Percentiles rank a stretch among this genome's conserved stretches.
Conservation (phyloP, 2,797 vertebrate genomes). For the Cuculus canorus region DNA sequence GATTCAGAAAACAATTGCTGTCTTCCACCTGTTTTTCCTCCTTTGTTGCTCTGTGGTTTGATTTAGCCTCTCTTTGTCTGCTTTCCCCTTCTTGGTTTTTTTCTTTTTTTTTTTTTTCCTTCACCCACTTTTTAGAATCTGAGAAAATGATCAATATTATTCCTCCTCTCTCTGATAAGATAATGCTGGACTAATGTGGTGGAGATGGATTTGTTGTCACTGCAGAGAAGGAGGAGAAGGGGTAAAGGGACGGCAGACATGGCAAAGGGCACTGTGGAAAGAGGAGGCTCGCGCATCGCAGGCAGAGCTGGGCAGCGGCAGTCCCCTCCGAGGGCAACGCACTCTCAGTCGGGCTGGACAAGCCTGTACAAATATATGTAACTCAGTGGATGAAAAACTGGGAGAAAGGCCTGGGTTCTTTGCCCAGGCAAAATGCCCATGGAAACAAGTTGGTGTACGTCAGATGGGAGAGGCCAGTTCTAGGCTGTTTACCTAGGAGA, state of each 20-base stretch:
- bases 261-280: not conserved
- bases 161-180: not conserved
- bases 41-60: constrained; percentile 56
- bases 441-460: not conserved
- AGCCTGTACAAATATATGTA: not conserved
- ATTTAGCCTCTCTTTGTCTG: constrained; percentile 48
- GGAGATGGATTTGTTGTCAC: not conserved
- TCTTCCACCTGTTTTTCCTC: constrained; percentile 31
- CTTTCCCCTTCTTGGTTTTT: not conserved
- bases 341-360: not conserved
- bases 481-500: constrained; percentile 19
- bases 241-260: not conserved
- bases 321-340: not conserved
- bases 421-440: not conserved
- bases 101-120: not conserved
- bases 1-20: constrained; percentile 50
- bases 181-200: not conserved
- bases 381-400: not conserved
- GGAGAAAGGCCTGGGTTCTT: not conserved
- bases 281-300: rapidly evolving
- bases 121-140: constrained; percentile 1
- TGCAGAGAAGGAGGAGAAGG: not conserved
- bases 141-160: constrained; percentile 13
- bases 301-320: not conserved
- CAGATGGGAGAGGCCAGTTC: not conserved